Evolutionary conservation across 2,888 invertebrate genomes (phyloP), one percentile per base, ranked within the genome.

Genomic region (Notodonta dromedarius): DNA sequence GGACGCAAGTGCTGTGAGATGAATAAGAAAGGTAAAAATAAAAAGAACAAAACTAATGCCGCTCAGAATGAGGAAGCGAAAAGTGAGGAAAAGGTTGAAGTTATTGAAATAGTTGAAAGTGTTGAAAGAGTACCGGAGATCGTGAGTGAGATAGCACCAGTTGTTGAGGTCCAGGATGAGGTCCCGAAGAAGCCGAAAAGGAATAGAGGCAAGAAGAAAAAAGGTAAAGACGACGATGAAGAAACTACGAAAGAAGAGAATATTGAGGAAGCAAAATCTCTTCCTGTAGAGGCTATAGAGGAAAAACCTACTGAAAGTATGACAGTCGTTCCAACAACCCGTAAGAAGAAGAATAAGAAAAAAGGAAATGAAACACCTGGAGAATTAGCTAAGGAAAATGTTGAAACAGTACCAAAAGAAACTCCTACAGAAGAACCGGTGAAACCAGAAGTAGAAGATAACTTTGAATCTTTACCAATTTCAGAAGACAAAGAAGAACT

Each of bases 171-270:
- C 39, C 79, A 78, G 58, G 80, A 76, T 62, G 83, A 84, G 59
- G 75, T 77, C 16, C 94, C 94, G 0, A 89, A 89, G n/a, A 93
- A 93, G 77, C 94, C 94, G 0, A 93, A 94, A 74, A 79, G 94
- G 66, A 90, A 87, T 58, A 85, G 88, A 81, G 87, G 88, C 64
- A 93, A 92, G 67, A 94, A 93, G 73, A 93, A 91, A 69, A 88
- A 88, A 77, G 66, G 71, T 63, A 72, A 74, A 57, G 76, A 78
- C 48, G 69, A 69, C 44, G 61, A 70, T 8, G 74, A 77, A 32
- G 73, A 72, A 58, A 61, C 57, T 42, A 0, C 9, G 0, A 69
- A 60, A 14, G 68, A 67, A 59, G 54, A 11, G 57, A 53, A 58
- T 4, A 14, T 14, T 4, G 65, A 64, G n/a, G 61, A 72, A 46